Conservation (phyloP, 2,888 invertebrate species). For the Euproctis similis region DNA sequence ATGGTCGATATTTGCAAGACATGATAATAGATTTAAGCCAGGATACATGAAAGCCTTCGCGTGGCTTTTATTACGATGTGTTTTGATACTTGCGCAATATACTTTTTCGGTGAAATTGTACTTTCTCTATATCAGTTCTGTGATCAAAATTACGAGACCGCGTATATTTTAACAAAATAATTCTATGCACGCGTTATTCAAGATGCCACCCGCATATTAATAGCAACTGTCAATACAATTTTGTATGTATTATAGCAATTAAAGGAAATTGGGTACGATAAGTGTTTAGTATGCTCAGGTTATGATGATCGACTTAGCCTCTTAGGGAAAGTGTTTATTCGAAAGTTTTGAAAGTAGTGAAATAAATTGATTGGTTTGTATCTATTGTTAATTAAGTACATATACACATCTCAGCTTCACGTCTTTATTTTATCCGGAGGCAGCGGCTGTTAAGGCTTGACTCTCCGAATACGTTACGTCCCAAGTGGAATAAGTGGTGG, state of each 20-base stretch:
- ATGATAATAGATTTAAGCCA: too few relatives aligned
- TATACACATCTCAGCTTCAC: too few relatives aligned
- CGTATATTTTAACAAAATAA: slow-evolving; percentile 29
- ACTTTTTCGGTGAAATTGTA: slow-evolving; percentile 47
- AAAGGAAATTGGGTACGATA: slow-evolving; percentile 44
- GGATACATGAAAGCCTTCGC: slow-evolving; percentile 4
- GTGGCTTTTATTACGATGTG: slow-evolving; percentile 13
- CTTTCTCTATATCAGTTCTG: slow-evolving; percentile 53
- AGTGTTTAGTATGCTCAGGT: slow-evolving; percentile 29
- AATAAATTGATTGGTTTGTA: too few relatives aligned
- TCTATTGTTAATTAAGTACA: too few relatives aligned
- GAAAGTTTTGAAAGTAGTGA: slow-evolving; percentile 12
- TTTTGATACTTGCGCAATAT: slow-evolving; percentile 25
- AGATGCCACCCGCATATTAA: slow-evolving; percentile 48
- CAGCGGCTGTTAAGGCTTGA: too few relatives aligned
- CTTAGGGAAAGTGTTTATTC: slow-evolving; percentile 33
- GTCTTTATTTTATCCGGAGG: too few relatives aligned
- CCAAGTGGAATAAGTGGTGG: too few relatives aligned
- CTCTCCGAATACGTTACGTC: too few relatives aligned
- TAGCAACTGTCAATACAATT: slow-evolving; percentile 26
- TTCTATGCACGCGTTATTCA: slow-evolving; percentile 46
- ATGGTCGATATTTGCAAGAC: too few relatives aligned
- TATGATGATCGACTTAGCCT: slow-evolving; percentile 21
- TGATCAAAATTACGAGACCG: slow-evolving; percentile 43
- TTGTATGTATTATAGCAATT: slow-evolving; percentile 37